phyloP scores from a whole-genome alignment of 2,113 vertebrate genomes.

The Halcyon malimbica region DNA sequence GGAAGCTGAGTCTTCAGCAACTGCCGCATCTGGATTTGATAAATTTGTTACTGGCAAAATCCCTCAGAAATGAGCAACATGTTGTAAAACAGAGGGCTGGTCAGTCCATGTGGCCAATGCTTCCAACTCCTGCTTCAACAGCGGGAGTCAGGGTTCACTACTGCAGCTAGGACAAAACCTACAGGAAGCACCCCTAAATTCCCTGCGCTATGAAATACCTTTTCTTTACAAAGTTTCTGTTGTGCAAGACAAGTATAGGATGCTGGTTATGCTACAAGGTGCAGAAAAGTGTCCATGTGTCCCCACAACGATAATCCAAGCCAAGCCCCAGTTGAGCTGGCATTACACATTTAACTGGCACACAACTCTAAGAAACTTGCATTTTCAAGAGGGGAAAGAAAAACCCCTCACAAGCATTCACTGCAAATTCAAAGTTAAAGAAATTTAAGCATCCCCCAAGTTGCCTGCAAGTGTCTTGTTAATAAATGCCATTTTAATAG shows the following conservation, averaged over 20 bases:
- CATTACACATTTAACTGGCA: neutral
- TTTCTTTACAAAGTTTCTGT: neutral
- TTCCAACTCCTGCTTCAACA: neutral
- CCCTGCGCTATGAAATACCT: neutral
- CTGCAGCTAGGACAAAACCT: neutral
- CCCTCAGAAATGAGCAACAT: neutral
- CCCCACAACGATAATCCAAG: neutral
- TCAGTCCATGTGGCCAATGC: neutral
- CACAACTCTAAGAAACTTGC: neutral
- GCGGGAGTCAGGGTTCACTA: neutral
- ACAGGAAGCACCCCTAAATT: neutral
- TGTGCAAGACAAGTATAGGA: neutral
- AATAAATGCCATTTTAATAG: neutral
- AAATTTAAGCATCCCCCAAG: neutral
- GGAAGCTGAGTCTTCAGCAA: neutral
- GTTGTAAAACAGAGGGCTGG: neutral
- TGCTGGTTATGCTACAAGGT: neutral
- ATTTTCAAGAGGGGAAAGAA: neutral
- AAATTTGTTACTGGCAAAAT: neutral
- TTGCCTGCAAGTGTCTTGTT: accelerated
- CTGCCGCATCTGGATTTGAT: slow-evolving; percentile 33
- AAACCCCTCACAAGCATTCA: neutral
- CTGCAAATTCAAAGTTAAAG: neutral
- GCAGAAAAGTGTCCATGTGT: accelerated
- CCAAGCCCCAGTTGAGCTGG: neutral